Percentiles rank a stretch among this genome's conserved stretches.
Conservation (phyloP, 2,797 vertebrate genomes). For the Gouania willdenowi region DNA sequence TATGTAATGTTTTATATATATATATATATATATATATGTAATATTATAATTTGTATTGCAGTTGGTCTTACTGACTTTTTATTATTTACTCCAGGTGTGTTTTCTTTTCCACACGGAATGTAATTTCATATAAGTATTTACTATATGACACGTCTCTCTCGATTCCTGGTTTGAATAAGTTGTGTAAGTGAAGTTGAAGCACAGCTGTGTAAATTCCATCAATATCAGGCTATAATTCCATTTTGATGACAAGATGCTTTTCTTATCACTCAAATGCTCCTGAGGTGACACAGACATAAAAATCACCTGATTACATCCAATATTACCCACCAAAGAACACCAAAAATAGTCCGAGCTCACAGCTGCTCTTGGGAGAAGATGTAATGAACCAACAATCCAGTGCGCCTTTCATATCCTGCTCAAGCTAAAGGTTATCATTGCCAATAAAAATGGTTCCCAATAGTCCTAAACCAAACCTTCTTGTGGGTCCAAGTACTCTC, state of each 20-base stretch:
- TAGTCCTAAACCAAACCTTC: slow-evolving; percentile 31
- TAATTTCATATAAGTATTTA: slow-evolving; percentile 5
- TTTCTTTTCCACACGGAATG: not conserved
- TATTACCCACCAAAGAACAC: not conserved
- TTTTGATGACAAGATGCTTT: slow-evolving; percentile 52
- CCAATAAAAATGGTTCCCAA: slow-evolving; percentile 61
- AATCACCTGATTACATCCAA: slow-evolving; percentile 34
- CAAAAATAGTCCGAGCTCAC: slow-evolving; percentile 30
- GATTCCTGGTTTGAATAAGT: not conserved
- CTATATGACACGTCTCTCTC: not conserved
- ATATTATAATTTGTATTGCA: not conserved
- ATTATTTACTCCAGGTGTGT: not conserved
- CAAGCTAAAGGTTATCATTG: slow-evolving; percentile 68
- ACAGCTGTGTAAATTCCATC: slow-evolving; percentile 21
- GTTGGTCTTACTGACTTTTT: not conserved
- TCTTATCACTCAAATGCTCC: slow-evolving; percentile 29
- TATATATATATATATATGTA: not conserved
- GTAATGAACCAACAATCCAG: slow-evolving; percentile 45
- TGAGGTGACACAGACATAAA: slow-evolving; percentile 25
- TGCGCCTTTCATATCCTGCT: slow-evolving; percentile 43
- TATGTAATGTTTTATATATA: too few relatives aligned
- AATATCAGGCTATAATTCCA: slow-evolving; percentile 48
- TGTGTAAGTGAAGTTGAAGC: not conserved
- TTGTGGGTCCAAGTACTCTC: slow-evolving; percentile 23
- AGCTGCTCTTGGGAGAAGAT: slow-evolving; percentile 16